Base-by-base conservation (phyloP, 2,113 vertebrate species). In the Ophthalmolycus amberensis region DNA sequence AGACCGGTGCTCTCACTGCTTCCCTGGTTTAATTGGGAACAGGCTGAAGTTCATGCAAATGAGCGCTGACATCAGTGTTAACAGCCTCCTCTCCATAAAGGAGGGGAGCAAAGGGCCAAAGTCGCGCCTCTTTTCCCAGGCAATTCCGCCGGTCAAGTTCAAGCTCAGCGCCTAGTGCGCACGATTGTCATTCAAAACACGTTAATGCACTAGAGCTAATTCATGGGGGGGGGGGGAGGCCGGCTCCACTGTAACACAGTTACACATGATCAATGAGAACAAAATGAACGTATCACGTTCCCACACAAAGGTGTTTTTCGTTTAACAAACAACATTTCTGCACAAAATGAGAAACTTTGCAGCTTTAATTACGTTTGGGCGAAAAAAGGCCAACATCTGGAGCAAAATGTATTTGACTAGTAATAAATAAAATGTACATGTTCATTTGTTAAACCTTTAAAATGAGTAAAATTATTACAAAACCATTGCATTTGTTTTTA, bases 41-140 rank as follows among this genome's bases (percentile, higher is more conserved):
- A 91, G 92, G 85, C 94, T 94, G 92, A 88, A 86, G 77, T 93
- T 91, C 95, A 95, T 96, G 95, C 90, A 83, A 95, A 95, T 95
- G 89, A 95, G 91, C 71, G 50, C 82, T 94, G 92, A 93, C 94
- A 93, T 94, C 92, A 94, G 93, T 91, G 91, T 90, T 71, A 76
- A 81, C 88, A 90, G 92, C 88, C 91, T 87, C 88, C 85, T 44
- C 78, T 78, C 69, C 78, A 94, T 93, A 90, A 91, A 90, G 69
- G 86, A 92, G 89, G 86, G 89, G 93, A 83, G 89, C 87, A 91
- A 90, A 90, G 88, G 94, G 95, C 71, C 89, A 94, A 90, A 91
- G 89, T 91, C 90, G 89, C 84, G 82, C 91, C 91, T 93, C 93
- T 87, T 92, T 94, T 94, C 92, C 90, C 91, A 93, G 90, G 91